Evolutionary conservation across 2,113 vertebrate genomes (phyloP), one percentile per base, ranked within the genome.

Genomic region (Rhagologus leucostigma): DNA sequence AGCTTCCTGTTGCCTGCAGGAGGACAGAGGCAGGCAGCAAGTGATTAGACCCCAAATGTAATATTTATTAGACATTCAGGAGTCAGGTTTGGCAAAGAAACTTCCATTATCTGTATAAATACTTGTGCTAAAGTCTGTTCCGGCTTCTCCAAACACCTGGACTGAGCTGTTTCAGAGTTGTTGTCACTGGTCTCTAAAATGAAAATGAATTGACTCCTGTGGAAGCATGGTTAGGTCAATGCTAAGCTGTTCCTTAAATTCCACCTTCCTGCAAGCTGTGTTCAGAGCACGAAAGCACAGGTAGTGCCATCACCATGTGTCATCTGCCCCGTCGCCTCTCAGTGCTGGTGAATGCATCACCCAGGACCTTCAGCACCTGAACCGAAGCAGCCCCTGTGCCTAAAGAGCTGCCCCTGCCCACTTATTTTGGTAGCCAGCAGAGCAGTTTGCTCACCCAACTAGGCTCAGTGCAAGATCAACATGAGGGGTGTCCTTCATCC

Each of bases 101-200:
- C 13, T 57, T 62, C 50, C 23, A 41, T 65, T 78, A 33, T 42
- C 23, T 64, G 10, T 42, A 41, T 47, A 77, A 88, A 62, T 23
- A 42, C 27, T 50, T 3, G 3, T 2, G 2, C 11, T 73, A 16
- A 89, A 90, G 29, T 23, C 35, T 65, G 17, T 21, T 62, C 26
- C 5, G 12, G 26, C n/a, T 67, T 65, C 68, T 65, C 32, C 30
- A 52, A 73, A 68, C 62, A 53, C 33, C 16, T n/a, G 3, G 41
- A 78, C n/a, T 0, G 0, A 4, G 88, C 19, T 88, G 55, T 46
- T 80, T 84, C 2, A 1, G 75, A 0, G 0, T 3, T 59, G 60
- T 6, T 49, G 16, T 39, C 2, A 0, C 37, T 23, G 55, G 3
- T 47, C 7, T 52, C 3, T 3, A 55, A 53, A 70, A 83, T 22